phyloP scores from a whole-genome alignment of 2,888 invertebrate species.

The Leptopilina syphax region DNA sequence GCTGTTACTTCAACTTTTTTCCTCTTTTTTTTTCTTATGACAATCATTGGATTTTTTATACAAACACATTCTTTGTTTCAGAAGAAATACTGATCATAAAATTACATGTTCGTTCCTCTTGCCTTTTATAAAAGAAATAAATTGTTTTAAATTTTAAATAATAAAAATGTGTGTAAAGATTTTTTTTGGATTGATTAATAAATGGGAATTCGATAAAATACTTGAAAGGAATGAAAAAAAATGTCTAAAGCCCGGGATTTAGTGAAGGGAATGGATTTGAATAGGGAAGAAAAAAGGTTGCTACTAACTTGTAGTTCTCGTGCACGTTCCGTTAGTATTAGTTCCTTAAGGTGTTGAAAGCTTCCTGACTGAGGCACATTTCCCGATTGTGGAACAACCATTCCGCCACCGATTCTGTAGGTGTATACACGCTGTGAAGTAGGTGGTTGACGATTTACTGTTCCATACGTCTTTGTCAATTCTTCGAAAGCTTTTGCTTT shows the following conservation, averaged over 20 bases:
- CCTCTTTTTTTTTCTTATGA: not conserved
- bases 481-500: constrained; percentile 79
- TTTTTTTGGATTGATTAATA: no score
- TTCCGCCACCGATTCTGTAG: constrained; percentile 60
- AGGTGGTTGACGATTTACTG: constrained; percentile 77
- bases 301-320: constrained; percentile 80
- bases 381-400: constrained; percentile 35
- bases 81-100: no score
- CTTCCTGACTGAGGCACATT: constrained; percentile 74
- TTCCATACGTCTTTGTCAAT: constrained; percentile 78
- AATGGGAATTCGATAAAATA: no score
- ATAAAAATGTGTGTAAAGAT: no score
- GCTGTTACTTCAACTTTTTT: not conserved
- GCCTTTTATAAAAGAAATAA: no score
- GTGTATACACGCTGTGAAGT: constrained; percentile 77
- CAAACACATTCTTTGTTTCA: no score
- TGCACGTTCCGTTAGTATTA: constrained; percentile 87
- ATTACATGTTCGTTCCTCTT: no score
- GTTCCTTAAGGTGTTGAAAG: constrained; percentile 88
- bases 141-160: no score
- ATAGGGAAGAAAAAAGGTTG: not conserved
- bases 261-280: not conserved
- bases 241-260: not conserved
- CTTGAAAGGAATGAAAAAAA: not conserved
- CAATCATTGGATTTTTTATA: no score